Conservation (phyloP, 2,113 vertebrate species). For the Phocoena sinus region DNA sequence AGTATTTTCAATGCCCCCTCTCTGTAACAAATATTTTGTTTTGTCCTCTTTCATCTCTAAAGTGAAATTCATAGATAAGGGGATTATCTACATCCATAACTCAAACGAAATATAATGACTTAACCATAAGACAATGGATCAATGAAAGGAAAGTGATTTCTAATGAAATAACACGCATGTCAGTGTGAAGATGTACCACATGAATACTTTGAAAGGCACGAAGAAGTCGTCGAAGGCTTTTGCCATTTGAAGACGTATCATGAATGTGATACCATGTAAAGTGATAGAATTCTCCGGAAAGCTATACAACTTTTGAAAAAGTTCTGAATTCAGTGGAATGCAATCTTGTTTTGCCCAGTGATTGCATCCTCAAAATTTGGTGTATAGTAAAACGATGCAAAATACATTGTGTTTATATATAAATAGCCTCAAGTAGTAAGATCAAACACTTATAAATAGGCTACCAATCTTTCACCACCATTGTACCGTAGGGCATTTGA, state of each 20-base stretch:
- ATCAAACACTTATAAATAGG: neutral
- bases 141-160: neutral
- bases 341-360: neutral
- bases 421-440: neutral
- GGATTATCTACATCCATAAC: conserved; percentile 16
- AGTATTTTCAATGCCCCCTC: neutral
- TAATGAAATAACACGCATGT: neutral
- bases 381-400: neutral
- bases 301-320: neutral
- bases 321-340: neutral
- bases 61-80: neutral
- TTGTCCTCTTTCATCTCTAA: neutral
- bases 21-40: neutral
- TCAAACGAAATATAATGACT: neutral
- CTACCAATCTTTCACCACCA: neutral
- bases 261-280: neutral
- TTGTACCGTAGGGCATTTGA: neutral
- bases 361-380: neutral
- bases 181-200: neutral
- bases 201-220: neutral
- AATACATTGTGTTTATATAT: neutral
- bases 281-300: neutral
- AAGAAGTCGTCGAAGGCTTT: neutral
- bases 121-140: neutral
- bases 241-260: too few species aligned